Conservation (phyloP, 2,888 invertebrate species). For the Lapara coniferarum region DNA sequence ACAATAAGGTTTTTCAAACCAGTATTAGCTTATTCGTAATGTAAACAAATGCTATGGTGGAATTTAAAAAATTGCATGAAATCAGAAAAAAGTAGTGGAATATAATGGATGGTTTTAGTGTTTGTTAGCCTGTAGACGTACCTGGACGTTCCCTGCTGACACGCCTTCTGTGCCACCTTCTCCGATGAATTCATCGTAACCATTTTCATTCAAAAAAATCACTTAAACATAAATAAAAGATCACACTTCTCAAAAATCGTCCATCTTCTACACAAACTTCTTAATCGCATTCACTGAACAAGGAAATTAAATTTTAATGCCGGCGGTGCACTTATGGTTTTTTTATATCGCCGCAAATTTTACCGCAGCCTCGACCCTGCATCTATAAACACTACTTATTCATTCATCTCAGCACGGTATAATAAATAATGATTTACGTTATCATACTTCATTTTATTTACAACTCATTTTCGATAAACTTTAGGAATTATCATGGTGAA, state of each 20-base stretch:
- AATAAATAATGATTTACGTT: conserved; percentile 9
- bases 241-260: not conserved
- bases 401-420: not conserved
- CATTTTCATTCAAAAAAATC: conserved; percentile 64
- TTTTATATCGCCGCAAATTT: conserved; percentile 8
- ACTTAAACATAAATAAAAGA: conserved; percentile 19
- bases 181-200: conserved; percentile 82
- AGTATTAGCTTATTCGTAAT: too few relatives aligned
- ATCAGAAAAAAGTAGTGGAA: not conserved
- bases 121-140: conserved; percentile 34
- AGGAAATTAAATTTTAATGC: conserved; percentile 5
- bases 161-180: conserved; percentile 82
- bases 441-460: not conserved
- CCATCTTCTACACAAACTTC: conserved; percentile 7
- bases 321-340: conserved; percentile 8
- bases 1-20: too few relatives aligned
- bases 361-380: conserved; percentile 22
- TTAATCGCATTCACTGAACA: not conserved
- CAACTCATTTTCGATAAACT: not conserved
- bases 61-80: too few relatives aligned
- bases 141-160: conserved; percentile 81
- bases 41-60: too few relatives aligned
- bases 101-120: not conserved
- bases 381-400: conserved; percentile 28
- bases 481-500: not conserved